Conservation (phyloP, 2,888 invertebrate species). For the Congeria kusceri region DNA sequence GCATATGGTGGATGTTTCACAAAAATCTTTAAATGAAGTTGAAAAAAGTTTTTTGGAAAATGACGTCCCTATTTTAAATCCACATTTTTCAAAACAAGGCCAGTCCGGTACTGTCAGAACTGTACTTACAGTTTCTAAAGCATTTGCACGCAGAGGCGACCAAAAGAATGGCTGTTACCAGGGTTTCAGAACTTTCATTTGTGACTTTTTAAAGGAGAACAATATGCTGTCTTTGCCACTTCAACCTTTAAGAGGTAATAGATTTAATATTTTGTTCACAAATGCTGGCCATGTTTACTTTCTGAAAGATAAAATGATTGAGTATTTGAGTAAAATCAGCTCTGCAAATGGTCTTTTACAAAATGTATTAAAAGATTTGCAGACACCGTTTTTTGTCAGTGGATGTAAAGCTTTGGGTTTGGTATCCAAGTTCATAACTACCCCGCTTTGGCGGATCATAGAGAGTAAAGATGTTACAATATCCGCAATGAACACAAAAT, state of each 20-base stretch:
- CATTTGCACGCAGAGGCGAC: conserved; percentile 32
- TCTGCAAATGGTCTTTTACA: conserved; percentile 4
- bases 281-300: conserved; percentile 54
- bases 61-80: background rate
- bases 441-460: conserved; percentile 30
- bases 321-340: conserved; percentile 13
- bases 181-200: conserved; percentile 35
- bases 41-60: conserved; percentile 9
- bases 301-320: conserved; percentile 32
- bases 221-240: conserved; percentile 27
- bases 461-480: conserved; percentile 23
- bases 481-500: conserved; percentile 10
- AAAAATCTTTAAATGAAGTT: conserved; percentile 2
- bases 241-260: conserved; percentile 38
- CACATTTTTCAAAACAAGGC: conserved; percentile 10
- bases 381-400: conserved; percentile 19
- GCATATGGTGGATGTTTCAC: conserved; percentile 22
- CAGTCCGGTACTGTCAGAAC: conserved; percentile 13
- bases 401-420: conserved; percentile 30
- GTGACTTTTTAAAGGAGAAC: conserved; percentile 36
- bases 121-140: conserved; percentile 6
- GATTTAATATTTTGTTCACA: conserved; percentile 51
- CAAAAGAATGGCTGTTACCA: conserved; percentile 46
- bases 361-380: conserved; percentile 12
- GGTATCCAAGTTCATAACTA: conserved; percentile 19